Evolutionary conservation across 1,140 invertebrate genomes (phyloP).

Genomic region (Streblospio benedicti): DNA sequence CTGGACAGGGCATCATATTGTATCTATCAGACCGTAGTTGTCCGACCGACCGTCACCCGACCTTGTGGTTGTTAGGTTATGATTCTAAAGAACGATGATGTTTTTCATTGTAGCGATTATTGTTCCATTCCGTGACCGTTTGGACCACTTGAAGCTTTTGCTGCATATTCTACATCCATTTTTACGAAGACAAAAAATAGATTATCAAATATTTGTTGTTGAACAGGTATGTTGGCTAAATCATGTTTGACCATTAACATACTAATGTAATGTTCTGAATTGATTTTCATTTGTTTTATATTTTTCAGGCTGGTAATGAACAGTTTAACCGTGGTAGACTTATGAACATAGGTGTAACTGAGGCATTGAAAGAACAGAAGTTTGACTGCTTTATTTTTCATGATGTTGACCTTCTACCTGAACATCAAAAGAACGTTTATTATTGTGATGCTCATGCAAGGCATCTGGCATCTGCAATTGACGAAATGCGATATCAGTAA

Average conservation of each 20-base stretch:
- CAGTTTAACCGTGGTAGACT: conserved; percentile 41
- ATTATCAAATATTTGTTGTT: conserved; percentile 80
- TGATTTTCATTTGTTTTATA: conserved; percentile 32
- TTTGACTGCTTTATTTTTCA: conserved; percentile 45
- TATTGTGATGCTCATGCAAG: conserved; percentile 19
- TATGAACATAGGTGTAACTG: conserved; percentile 41
- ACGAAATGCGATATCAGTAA: conserved; percentile 19
- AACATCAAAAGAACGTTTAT: conserved; percentile 26
- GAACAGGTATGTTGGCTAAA: conserved; percentile 57
- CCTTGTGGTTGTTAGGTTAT: too few species aligned
- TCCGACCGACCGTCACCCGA: too few species aligned
- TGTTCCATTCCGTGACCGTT: conserved; percentile 74
- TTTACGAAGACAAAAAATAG: conserved; percentile 71
- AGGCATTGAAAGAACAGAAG: conserved; percentile 30
- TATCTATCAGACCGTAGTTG: too few species aligned
- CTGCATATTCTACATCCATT: conserved; percentile 81
- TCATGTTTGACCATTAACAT: conserved; percentile 17
- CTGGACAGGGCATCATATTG: too few species aligned
- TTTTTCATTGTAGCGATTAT: conserved; percentile 78
- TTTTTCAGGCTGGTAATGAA: conserved; percentile 28
- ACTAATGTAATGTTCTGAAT: background rate
- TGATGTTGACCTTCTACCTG: conserved; percentile 28
- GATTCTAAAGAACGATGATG: too few species aligned
- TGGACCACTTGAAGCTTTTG: conserved; percentile 67
- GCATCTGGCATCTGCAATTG: conserved; percentile 19